Evolutionary conservation across 2,113 vertebrate genomes (phyloP).

Genomic region (Ancistrus triradiatus): DNA sequence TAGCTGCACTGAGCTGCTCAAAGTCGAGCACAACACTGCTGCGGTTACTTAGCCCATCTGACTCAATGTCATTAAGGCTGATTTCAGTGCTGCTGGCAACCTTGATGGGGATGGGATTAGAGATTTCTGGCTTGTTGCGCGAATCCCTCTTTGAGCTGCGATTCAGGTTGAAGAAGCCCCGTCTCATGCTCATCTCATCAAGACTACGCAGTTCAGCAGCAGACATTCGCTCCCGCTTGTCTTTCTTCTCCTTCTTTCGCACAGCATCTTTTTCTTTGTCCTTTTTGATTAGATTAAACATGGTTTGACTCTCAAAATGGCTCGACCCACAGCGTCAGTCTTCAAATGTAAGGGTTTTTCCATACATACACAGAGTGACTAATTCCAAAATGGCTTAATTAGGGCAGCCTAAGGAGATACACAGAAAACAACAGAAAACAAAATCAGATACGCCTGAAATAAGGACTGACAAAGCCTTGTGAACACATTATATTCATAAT

Average conservation of each 20-base stretch:
- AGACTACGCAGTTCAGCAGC: conserved; percentile 86
- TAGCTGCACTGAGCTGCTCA: conserved; percentile 73
- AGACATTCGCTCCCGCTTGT: conserved; percentile 93
- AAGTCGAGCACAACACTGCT: conserved; percentile 72
- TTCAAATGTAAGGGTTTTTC: conserved; percentile 41
- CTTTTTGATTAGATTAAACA: conserved; percentile 92
- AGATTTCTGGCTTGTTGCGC: conserved; percentile 85
- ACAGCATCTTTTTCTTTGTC: conserved; percentile 82
- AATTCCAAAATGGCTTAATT: conserved; percentile 28
- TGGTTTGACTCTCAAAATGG: conserved; percentile 37
- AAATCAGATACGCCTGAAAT: no score
- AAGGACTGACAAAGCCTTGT: no score
- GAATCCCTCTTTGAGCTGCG: conserved; percentile 88
- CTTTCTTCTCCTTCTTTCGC: conserved; percentile 88
- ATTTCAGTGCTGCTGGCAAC: conserved; percentile 85
- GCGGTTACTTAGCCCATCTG: conserved; percentile 72
- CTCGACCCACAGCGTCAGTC: conserved; percentile 31
- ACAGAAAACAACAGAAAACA: background rate
- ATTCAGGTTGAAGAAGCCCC: conserved; percentile 91
- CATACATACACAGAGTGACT: conserved; percentile 41
- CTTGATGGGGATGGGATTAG: conserved; percentile 92
- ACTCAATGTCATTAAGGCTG: conserved; percentile 80
- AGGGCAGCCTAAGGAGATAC: conserved; percentile 12
- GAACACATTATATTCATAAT: no score
- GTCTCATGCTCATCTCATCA: conserved; percentile 92